Conservation (phyloP, 2,797 vertebrate genomes). For the Sternotherus odoratus region DNA sequence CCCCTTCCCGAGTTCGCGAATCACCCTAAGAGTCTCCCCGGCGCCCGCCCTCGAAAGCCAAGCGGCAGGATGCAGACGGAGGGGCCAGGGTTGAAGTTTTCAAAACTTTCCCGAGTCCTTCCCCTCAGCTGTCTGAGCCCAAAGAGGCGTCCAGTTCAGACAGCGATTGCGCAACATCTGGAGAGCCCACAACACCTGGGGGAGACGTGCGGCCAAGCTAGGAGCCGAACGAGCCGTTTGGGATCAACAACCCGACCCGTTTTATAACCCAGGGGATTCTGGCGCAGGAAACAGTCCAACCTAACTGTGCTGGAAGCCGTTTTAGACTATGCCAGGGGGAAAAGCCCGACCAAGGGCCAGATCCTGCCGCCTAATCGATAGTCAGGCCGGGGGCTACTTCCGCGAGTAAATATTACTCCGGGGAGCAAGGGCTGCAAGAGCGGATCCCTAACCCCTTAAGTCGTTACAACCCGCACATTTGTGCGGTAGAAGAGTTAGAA, state of each 20-base stretch:
- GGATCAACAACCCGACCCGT: neutral
- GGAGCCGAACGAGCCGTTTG: neutral
- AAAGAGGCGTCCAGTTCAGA: neutral
- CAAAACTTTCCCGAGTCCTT: neutral
- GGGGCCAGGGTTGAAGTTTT: neutral
- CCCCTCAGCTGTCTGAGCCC: neutral
- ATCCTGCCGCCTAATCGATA: neutral
- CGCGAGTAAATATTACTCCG: neutral
- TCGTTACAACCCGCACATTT: neutral
- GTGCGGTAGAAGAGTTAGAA: no score
- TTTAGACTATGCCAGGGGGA: neutral
- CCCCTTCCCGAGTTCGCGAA: neutral
- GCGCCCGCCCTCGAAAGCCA: neutral
- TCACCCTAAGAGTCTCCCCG: neutral
- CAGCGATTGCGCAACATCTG: rapidly evolving
- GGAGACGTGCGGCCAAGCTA: neutral
- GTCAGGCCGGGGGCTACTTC: neutral
- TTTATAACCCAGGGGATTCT: neutral
- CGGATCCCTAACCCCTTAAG: neutral
- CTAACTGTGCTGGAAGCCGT: neutral
- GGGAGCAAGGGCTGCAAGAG: neutral
- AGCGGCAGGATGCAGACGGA: neutral
- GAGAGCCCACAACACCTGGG: no score
- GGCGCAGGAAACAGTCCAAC: neutral
- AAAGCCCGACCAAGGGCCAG: neutral